A percentile compares a stretch with the other conserved stretches of the same genome.
phyloP scores from a whole-genome alignment of 2,113 vertebrate genomes.

The Halichoeres trimaculatus region DNA sequence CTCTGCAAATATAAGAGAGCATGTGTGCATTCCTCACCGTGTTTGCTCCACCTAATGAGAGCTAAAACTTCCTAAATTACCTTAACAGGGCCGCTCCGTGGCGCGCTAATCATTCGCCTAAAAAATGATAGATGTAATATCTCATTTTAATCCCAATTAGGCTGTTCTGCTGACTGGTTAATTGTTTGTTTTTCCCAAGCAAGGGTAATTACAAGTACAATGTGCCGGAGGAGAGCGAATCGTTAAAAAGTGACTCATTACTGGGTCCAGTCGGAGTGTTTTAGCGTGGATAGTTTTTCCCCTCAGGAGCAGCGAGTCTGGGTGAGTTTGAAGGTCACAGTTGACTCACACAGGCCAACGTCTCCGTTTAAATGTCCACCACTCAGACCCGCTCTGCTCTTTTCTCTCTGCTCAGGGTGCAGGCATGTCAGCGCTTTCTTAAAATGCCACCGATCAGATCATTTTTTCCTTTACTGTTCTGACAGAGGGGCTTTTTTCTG shows the following conservation, averaged over 20 bases:
- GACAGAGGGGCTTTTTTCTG: not conserved
- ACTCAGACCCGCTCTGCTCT: constrained; percentile 16
- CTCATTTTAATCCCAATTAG: constrained; percentile 81
- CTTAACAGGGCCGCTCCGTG: constrained; percentile 58
- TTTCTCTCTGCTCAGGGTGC: not conserved
- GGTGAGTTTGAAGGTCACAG: constrained; percentile 65
- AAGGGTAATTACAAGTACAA: constrained; percentile 79
- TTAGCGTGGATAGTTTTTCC: constrained; percentile 52
- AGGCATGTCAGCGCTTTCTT: not conserved
- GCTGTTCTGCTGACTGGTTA: constrained; percentile 80
- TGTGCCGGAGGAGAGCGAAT: constrained; percentile 76
- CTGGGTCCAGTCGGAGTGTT: constrained; percentile 68
- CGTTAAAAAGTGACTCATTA: constrained; percentile 79
- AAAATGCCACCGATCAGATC: constrained; percentile 14
- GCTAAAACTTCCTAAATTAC: constrained; percentile 67
- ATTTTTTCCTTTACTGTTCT: not conserved
- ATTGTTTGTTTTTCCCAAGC: constrained; percentile 82
- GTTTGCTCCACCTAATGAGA: constrained; percentile 60
- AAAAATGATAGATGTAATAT: constrained; percentile 78
- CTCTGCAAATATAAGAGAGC: constrained; percentile 1
- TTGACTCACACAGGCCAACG: constrained; percentile 46
- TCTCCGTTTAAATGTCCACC: constrained; percentile 41
- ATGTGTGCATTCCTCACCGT: constrained; percentile 4
- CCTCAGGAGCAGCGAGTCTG: constrained; percentile 29
- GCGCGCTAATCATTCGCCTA: constrained; percentile 72